Conservation (phyloP, 2,797 vertebrate species). For the Falco naumanni region DNA sequence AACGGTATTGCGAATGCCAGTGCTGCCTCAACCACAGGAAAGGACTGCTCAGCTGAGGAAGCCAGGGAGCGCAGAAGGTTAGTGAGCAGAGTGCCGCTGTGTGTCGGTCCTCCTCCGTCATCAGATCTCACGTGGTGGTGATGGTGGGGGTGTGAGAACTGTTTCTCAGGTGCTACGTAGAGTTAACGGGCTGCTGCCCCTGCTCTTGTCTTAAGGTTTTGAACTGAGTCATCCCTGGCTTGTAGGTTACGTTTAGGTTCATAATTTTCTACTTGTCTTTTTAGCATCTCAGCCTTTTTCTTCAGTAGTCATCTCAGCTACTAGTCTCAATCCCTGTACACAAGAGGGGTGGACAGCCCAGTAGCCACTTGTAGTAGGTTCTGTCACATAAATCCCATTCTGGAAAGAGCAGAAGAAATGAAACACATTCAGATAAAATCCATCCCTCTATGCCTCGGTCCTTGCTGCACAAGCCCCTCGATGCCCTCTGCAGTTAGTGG, state of each 20-base stretch:
- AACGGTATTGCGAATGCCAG: slow-evolving; percentile 57
- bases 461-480: not conserved
- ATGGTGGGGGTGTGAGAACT: not conserved
- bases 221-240: not conserved
- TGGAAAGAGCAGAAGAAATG: not conserved
- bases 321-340: not conserved
- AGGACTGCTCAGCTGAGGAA: slow-evolving; percentile 74
- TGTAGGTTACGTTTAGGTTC: not conserved
- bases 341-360: not conserved
- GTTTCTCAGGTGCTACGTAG: not conserved
- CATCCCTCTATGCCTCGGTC: not conserved
- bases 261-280: not conserved
- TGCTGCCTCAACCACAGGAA: slow-evolving; percentile 55
- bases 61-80: slow-evolving; percentile 78
- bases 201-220: not conserved
- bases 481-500: not conserved
- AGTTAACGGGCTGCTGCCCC: not conserved
- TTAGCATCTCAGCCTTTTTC: not conserved
- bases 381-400: not conserved
- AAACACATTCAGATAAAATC: not conserved
- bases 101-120: not conserved
- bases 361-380: rapidly evolving
- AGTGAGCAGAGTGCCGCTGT: slow-evolving; percentile 34
- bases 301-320: not conserved
- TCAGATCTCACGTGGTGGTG: not conserved